Evolutionary conservation across 1,140 invertebrate species (phyloP), one percentile per base, ranked within the genome.

Genomic region (Apis cerana): DNA sequence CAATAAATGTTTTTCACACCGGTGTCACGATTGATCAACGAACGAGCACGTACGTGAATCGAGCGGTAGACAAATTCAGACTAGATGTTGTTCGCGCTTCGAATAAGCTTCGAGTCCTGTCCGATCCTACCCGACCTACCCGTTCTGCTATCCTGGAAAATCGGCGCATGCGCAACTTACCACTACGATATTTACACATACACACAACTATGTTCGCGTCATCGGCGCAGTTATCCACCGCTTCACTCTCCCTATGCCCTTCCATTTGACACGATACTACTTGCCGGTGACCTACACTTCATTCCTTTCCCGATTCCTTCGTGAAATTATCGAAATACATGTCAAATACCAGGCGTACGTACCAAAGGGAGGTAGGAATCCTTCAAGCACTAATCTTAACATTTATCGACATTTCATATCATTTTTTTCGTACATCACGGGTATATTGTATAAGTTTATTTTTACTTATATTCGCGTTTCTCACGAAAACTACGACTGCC

Each of bases 21-120:
- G 71, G 19, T 80, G 27, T 21, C 2, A 15, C 10, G 21, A 48
- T 54, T 15, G 5, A 21, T 2, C 1, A 15, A 17, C 15, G 17
- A 19, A 4, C 17, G 4, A 59, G 9, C 72, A 43, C 33, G 65
- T 48, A 54, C 5, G 54, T 62, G 48, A 65, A 59, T 71, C 68
- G 67, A 48, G 11, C 75, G 70, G 85, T 74, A 68, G 82, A 72
- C 85, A 33, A 64, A 76, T 80, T 81, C 84, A 74, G 83, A 92
- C 89, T 91, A 86, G 15, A 27, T 78, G 84, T 84, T 89, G 88
- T 87, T 90, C 90, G 90, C 90, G 87, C 88, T 75, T 89, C 72
- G 85, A 88, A 89, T 86, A 87, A 85, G 83, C 85, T 79, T 77
- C 21, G 75, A 75, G 75, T 74, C 74, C 80, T 82, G 75, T 50